Evolutionary conservation across 2,888 invertebrate species (phyloP), one percentile per base, ranked within the genome.

Genomic region (Megaustenia siamemsis): DNA sequence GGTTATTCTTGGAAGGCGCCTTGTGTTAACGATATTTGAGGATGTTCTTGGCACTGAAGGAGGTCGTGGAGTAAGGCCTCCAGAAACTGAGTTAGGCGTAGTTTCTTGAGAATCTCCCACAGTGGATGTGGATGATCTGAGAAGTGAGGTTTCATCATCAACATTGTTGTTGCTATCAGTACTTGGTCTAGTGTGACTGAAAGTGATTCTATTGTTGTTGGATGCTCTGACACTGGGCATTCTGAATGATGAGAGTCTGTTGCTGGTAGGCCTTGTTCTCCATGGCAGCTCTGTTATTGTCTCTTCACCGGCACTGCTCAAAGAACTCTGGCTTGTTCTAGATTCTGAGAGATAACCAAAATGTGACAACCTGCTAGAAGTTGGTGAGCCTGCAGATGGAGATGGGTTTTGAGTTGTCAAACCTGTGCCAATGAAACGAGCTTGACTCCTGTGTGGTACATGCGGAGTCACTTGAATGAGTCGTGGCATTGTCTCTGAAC

Each of bases 371-470:
- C 68, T 71, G 24, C 76, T 35, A 12, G 49, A 15, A 24, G 21
- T 38, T 28, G 40, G n/a, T 28, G 38, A 28, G 15, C 49, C 56
- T 40, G 75, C 8, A 60, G 71, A 60, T 12, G 38, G 68, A 43
- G 43, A 45, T 10, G 32, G 21, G 60, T 69, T 79, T 69, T 71
- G 84, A 76, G 86, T 84, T 32, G 84, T 80, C 60, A 87, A 77
- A 0, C 87, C 87, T n/a, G 87, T 87, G 32, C 87, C 87, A 12
- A 40, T 56, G 69, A 87, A 87, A 4, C 87, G 81, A 5, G 84
- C 53, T n/a, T 71, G 53, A 5, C 63, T 35, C 15, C 66, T 49
- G 15, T 73, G 82, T 15, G 84, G 86, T 32, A 84, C 21, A 18
- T 68, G 84, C 32, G 87, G 87, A n/a, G 86, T 45, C n/a, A 81